These are phyloP conservation scores for Rhinolophus sinicus DNA, from an alignment of 2,113 vertebrate species.

Conservation along the genomic window DNA sequence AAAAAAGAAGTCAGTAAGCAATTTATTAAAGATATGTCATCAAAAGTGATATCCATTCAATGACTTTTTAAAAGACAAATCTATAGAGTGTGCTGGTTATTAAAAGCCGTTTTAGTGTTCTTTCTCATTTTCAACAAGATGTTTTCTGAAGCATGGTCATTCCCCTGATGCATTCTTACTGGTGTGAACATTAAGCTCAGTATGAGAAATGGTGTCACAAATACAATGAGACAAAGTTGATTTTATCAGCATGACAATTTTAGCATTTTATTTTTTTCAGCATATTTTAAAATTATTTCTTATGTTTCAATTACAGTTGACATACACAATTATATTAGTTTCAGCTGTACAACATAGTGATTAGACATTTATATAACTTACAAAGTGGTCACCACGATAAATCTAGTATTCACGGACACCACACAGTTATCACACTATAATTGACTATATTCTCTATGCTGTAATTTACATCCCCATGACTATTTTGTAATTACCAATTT, in stretches of 20 bases:
- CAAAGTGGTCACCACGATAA: too few species aligned
- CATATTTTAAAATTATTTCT: too few species aligned
- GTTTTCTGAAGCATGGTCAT: not conserved
- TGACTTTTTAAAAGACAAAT: not conserved
- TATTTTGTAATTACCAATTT: too few species aligned
- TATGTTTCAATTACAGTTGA: too few species aligned
- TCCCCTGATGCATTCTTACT: not conserved
- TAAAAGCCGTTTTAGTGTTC: slow-evolving; percentile 4
- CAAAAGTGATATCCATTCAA: not conserved
- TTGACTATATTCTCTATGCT: too few species aligned
- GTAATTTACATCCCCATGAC: too few species aligned
- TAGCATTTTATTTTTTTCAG: not conserved
- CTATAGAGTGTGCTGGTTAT: not conserved
- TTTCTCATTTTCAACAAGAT: not conserved
- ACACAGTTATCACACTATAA: too few species aligned
- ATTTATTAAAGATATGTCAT: not conserved
- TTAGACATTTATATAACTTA: too few species aligned
- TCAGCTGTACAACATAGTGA: too few species aligned
- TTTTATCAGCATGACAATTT: not conserved
- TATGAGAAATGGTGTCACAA: not conserved
- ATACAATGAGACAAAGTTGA: not conserved
- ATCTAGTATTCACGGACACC: too few species aligned
- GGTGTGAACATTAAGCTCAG: not conserved
- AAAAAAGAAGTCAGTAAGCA: not conserved
- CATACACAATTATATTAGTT: too few species aligned